phyloP scores from a whole-genome alignment of 2,113 vertebrate genomes.

The Gnathonemus echidnorhynchus region DNA sequence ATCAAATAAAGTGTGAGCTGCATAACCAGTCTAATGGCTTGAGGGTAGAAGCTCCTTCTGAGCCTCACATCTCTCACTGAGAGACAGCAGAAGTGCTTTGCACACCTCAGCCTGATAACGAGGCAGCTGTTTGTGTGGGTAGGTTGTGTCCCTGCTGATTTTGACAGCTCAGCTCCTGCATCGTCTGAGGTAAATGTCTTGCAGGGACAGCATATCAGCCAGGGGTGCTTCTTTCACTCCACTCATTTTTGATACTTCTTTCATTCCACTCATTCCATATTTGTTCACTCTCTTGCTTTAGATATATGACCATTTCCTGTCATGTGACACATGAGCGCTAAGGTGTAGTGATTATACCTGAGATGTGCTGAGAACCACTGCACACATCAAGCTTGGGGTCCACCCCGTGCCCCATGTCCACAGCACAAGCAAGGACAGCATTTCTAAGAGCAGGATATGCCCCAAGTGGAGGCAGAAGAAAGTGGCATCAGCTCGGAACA shows the following conservation, averaged over 20 bases:
- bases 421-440: constrained; percentile 60
- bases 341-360: constrained; percentile 50
- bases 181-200: not conserved
- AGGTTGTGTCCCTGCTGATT: not conserved
- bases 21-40: not conserved
- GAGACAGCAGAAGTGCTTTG: not conserved
- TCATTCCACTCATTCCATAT: not conserved
- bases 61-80: not conserved
- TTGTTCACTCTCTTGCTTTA: not conserved
- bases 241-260: not conserved
- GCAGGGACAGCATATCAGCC: not conserved
- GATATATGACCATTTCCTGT: not conserved
- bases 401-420: constrained; percentile 61
- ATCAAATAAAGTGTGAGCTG: not conserved
- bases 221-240: too few relatives aligned
- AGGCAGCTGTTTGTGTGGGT: not conserved
- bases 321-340: not conserved
- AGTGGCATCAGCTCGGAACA: constrained; percentile 50
- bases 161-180: not conserved
- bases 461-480: constrained; percentile 61
- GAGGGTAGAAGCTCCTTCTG: not conserved
- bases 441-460: constrained; percentile 66
- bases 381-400: constrained; percentile 52
- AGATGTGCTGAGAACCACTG: constrained; percentile 43
- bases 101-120: not conserved